phyloP scores from a whole-genome alignment of 2,113 vertebrate genomes.

The Xenopus borealis region DNA sequence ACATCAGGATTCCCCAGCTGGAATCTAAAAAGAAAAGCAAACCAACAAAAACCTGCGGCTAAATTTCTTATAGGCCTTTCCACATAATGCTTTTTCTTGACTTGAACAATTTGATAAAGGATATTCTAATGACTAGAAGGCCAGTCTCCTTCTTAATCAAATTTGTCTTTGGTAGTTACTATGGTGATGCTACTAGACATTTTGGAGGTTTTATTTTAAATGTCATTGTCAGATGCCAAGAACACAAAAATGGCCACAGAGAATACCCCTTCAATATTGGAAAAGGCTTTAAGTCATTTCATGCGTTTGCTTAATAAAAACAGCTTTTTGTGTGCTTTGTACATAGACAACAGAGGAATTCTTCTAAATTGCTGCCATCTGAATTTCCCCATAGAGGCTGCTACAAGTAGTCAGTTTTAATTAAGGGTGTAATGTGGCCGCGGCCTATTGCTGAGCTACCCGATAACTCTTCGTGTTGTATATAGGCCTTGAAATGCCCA shows the following conservation, averaged over 20 bases:
- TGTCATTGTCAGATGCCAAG: conserved; percentile 42
- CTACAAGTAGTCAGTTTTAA: conserved; percentile 46
- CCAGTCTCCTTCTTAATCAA: conserved; percentile 7
- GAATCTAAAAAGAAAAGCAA: too few species aligned
- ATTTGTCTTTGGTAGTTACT: conserved; percentile 24
- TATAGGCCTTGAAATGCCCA: conserved; percentile 17
- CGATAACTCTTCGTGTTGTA: conserved; percentile 27
- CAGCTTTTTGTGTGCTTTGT: conserved; percentile 32
- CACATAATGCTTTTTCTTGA: too few species aligned
- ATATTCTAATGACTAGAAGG: background rate
- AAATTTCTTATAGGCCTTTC: background rate
- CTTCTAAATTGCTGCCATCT: conserved; percentile 39
- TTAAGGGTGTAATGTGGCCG: conserved; percentile 43
- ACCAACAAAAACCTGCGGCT: too few species aligned
- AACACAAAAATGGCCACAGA: conserved; percentile 46
- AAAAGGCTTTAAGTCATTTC: conserved; percentile 33
- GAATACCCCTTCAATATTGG: conserved; percentile 41
- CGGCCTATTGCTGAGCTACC: conserved; percentile 35
- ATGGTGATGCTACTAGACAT: conserved; percentile 32
- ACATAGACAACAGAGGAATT: conserved; percentile 32
- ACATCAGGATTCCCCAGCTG: too few species aligned
- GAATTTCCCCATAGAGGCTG: conserved; percentile 42
- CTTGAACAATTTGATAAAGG: background rate
- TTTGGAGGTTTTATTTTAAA: conserved; percentile 41
- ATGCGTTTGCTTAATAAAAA: conserved; percentile 45